These are phyloP conservation scores for Acipenser ruthenus DNA, from an alignment of 2,797 vertebrate species.

Conservation along the genomic window DNA sequence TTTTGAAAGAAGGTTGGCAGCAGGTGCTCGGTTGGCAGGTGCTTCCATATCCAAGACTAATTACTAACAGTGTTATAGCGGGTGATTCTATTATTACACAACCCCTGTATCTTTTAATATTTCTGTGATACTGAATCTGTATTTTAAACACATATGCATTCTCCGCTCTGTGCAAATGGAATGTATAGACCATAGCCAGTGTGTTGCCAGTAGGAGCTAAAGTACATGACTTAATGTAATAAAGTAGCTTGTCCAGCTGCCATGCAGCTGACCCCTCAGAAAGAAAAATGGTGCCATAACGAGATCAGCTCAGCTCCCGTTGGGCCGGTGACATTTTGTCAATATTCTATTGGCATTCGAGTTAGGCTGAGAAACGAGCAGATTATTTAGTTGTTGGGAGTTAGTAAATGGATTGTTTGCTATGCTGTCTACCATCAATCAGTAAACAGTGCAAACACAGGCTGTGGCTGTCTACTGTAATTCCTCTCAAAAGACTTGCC, in stretches of 20 bases:
- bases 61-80: no score
- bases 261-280: constrained; percentile 17
- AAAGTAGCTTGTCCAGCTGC: constrained; percentile 21
- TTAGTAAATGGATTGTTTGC: constrained; percentile 57
- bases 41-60: no score
- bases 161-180: background rate
- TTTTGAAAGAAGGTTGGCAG: no score
- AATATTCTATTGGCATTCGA: constrained; percentile 61
- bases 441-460: constrained; percentile 34
- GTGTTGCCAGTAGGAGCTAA: background rate
- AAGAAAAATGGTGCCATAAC: constrained; percentile 40
- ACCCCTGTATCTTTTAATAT: no score
- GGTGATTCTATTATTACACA: no score
- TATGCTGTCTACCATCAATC: constrained; percentile 45
- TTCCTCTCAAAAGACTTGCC: constrained; percentile 29
- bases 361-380: constrained; percentile 54
- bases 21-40: no score
- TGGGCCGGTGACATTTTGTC: constrained; percentile 50
- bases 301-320: constrained; percentile 36
- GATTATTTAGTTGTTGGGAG: constrained; percentile 57
- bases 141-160: no score
- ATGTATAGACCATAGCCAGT: background rate
- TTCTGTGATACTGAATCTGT: no score
- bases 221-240: constrained; percentile 21
- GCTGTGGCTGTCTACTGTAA: constrained; percentile 27